Evolutionary conservation across 2,797 vertebrate genomes (phyloP).

Genomic region (Caiman crocodilus): DNA sequence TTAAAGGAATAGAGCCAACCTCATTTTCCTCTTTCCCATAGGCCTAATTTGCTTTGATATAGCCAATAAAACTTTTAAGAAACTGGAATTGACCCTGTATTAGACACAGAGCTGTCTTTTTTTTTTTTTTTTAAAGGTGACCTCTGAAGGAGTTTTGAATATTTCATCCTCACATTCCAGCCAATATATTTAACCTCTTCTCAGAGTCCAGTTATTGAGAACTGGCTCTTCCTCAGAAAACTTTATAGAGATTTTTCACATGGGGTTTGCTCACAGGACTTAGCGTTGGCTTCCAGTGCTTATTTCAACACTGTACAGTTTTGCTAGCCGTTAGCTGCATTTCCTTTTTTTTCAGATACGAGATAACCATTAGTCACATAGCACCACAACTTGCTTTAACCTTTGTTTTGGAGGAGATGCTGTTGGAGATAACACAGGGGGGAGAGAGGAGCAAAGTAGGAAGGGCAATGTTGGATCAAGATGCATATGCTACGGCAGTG

Average conservation of each 20-base stretch:
- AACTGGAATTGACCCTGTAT: constrained; percentile 29
- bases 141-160: not conserved
- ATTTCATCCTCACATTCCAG: not conserved
- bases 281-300: not conserved
- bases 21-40: constrained; percentile 51
- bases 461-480: no score
- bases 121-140: constrained; percentile 49
- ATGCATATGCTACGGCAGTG: no score
- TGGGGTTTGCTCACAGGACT: not conserved
- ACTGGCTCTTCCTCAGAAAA: not conserved
- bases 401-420: not conserved
- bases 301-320: not conserved
- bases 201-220: not conserved
- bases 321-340: constrained; percentile 1
- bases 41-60: constrained; percentile 52
- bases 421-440: no score
- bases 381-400: not conserved
- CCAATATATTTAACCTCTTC: not conserved
- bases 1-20: constrained; percentile 45
- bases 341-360: not conserved
- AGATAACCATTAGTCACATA: not conserved
- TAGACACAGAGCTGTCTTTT: constrained; percentile 7
- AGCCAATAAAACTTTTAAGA: constrained; percentile 48
- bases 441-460: no score
- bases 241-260: not conserved